phyloP scores from a whole-genome alignment of 2,797 vertebrate genomes.

The Falco berigora region DNA sequence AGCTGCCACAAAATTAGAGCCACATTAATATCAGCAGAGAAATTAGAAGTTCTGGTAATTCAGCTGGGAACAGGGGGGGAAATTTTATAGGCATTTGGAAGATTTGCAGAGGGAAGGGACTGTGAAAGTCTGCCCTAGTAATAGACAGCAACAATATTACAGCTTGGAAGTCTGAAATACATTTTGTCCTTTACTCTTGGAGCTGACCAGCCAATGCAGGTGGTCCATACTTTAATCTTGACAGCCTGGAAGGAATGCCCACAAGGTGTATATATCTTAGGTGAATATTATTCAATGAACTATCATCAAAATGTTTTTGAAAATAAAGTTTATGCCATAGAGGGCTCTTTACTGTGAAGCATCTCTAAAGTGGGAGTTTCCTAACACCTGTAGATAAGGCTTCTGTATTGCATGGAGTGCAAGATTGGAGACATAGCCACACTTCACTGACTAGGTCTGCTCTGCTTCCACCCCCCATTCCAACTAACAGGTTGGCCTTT shows the following conservation, averaged over 20 bases:
- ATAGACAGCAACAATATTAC: background rate
- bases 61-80: background rate
- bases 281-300: background rate
- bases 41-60: background rate
- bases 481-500: background rate
- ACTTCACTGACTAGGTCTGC: background rate
- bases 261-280: background rate
- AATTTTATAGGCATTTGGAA: background rate
- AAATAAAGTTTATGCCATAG: background rate
- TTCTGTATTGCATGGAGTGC: background rate
- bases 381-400: background rate
- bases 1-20: constrained; percentile 27
- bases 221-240: background rate
- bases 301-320: background rate
- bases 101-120: background rate
- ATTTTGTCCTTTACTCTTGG: background rate
- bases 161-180: background rate
- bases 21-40: constrained; percentile 19
- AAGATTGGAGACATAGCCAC: background rate
- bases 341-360: background rate
- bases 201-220: background rate
- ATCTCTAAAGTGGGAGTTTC: background rate
- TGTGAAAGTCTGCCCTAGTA: background rate
- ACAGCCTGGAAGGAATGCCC: background rate
- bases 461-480: background rate